Evolutionary conservation across 2,888 invertebrate genomes (phyloP), one percentile per base, ranked within the genome.

Genomic region (Parnassius orleans): DNA sequence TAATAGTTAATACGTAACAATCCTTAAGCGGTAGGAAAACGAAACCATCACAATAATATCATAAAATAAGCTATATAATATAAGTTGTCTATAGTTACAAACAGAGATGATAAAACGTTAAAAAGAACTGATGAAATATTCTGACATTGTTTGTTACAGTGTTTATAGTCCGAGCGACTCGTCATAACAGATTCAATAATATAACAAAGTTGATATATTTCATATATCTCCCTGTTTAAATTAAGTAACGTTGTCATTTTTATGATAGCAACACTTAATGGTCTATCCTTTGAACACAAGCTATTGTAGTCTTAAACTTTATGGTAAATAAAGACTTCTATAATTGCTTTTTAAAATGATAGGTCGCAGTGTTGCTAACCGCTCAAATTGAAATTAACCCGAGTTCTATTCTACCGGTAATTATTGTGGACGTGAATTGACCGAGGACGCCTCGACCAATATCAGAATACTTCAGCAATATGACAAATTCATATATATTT

Each of bases 11-110:
- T 86, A 81, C 77, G 76, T 85, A 89, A 90, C 89, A 88, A 83
- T 86, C 84, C 80, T 84, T 85, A 87, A 81, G 86, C 84, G 80
- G 86, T 90, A 90, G 88, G 87, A 88, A 89, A 91, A 91, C 85
- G 83, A 90, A 90, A 89, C 84, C 87, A 88, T 91, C 87, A 87
- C 85, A 87, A 86, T 86, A 81, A 85, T 87, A 89, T 88, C 75
- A 79, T 87, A 87, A 90, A 88, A 86, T 86, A 90, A 88, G 86
- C 87, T 89, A 82, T 87, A 81, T 84, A 87, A 79, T 87, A 81
- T 84, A 87, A 79, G 84, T 84, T 72, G 84, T 86, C 83, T 86
- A 84, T 86, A 85, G 74, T 80, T 86, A 86, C 83, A 88, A 89
- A 90, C 87, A 86, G 83, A 88, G 83, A 86, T 83, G 84, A 84